Evolutionary conservation across 2,888 invertebrate genomes (phyloP).

Genomic region (Thalpophila matura): DNA sequence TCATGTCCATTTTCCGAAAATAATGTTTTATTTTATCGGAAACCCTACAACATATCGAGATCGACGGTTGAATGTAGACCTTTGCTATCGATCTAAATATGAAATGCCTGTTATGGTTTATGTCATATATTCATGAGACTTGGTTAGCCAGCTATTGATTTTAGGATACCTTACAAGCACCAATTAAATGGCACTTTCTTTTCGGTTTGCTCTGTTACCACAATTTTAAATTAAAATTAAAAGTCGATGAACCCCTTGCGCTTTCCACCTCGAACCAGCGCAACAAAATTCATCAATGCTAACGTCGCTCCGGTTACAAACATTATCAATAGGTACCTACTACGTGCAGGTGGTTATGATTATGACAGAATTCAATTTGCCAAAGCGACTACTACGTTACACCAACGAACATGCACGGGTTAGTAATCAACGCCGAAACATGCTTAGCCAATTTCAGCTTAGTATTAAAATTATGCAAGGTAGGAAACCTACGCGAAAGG

Average conservation of each 20-base stretch:
- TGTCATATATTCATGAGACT: no score
- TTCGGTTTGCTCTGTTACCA: no score
- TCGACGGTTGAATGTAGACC: no score
- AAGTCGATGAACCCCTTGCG: not conserved
- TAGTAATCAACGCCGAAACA: conserved; percentile 47
- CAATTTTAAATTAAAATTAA: no score
- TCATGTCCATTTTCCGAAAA: no score
- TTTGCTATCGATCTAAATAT: no score
- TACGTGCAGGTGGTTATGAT: conserved; percentile 42
- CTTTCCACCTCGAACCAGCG: not conserved
- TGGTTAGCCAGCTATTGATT: no score
- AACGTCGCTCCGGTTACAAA: conserved; percentile 10
- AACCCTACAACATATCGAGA: no score
- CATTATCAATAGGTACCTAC: not conserved
- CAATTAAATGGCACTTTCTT: no score
- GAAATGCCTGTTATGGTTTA: no score
- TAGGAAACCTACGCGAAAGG: conserved; percentile 44
- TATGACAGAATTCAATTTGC: conserved; percentile 59
- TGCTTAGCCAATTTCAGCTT: conserved; percentile 38
- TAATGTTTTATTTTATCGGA: no score
- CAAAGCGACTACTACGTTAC: conserved; percentile 44
- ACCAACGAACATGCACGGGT: conserved; percentile 35
- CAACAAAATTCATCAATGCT: conserved; percentile 28
- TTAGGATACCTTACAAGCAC: no score
- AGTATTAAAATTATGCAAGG: conserved; percentile 46